phyloP scores from a whole-genome alignment of 2,888 invertebrate genomes.

The Magallana nippona region DNA sequence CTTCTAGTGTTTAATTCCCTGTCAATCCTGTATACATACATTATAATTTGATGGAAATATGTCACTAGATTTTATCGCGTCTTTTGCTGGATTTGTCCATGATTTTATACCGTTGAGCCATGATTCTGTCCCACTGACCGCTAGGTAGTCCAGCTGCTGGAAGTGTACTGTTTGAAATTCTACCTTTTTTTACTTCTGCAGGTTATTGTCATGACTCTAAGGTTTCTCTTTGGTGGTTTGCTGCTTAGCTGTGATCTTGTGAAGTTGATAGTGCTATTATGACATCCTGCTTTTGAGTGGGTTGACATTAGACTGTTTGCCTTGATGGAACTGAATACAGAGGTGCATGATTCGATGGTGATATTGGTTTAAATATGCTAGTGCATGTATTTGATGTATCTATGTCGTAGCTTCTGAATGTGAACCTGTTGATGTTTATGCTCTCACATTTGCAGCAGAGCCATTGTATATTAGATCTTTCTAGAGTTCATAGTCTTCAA shows the following conservation, averaged over 20 bases:
- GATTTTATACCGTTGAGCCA: constrained; percentile 15
- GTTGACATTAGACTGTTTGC: background rate
- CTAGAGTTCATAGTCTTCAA: too few relatives aligned
- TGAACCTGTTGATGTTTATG: background rate
- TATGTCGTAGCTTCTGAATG: background rate
- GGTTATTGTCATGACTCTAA: background rate
- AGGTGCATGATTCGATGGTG: background rate
- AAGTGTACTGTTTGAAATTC: background rate
- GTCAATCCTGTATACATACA: constrained; percentile 46
- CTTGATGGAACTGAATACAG: background rate
- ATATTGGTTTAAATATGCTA: background rate
- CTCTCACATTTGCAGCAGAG: background rate
- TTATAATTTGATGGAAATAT: constrained; percentile 36
- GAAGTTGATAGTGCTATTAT: too few relatives aligned
- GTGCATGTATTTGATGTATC: background rate
- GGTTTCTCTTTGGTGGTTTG: background rate
- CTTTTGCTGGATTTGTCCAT: constrained; percentile 28
- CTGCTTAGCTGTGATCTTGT: background rate
- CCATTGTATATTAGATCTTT: background rate
- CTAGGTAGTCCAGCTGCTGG: constrained; percentile 32
- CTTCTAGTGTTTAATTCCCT: constrained; percentile 40
- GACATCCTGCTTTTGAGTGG: too few relatives aligned
- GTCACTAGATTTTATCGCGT: constrained; percentile 28
- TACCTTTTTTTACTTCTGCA: background rate
- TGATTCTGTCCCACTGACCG: constrained; percentile 22